These are phyloP conservation scores for Calypte anna DNA, from an alignment of 2,113 vertebrate genomes.

Conservation along the genomic window DNA sequence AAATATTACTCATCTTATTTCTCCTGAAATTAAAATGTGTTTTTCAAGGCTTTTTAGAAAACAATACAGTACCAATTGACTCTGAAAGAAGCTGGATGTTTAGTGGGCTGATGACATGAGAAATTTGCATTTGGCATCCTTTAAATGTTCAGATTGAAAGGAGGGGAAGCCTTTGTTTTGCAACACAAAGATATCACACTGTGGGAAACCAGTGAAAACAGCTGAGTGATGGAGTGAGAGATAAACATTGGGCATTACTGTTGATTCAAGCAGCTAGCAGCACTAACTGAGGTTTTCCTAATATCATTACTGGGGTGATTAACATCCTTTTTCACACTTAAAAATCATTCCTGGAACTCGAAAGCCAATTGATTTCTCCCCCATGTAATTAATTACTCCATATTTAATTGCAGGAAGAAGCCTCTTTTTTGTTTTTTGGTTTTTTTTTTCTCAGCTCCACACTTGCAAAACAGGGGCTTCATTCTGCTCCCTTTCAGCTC, in stretches of 20 bases:
- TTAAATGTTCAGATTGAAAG: not conserved
- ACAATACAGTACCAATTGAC: not conserved
- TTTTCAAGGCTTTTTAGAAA: not conserved
- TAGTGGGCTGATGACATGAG: not conserved
- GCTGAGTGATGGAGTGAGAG: not conserved
- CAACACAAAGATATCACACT: conserved; percentile 32
- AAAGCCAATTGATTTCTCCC: conserved; percentile 62
- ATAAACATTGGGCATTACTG: not conserved
- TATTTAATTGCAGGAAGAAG: conserved; percentile 46
- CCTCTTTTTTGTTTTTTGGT: not conserved
- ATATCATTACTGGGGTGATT: conserved; percentile 64
- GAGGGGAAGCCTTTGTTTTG: conserved; percentile 14
- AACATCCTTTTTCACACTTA: conserved; percentile 69
- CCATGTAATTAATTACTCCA: conserved; percentile 65
- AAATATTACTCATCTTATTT: not conserved
- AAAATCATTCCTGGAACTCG: conserved; percentile 66
- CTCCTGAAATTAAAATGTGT: not conserved
- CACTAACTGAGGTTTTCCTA: conserved; percentile 62
- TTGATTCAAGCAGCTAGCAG: conserved; percentile 54
- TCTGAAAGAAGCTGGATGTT: not conserved
- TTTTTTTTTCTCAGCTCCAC: conserved; percentile 6
- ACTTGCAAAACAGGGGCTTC: not conserved
- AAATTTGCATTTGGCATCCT: conserved; percentile 3
- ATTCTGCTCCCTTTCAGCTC: not conserved
- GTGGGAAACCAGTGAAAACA: not conserved